Conservation (phyloP, 1,140 invertebrate species). For the Aphidius ervi region DNA sequence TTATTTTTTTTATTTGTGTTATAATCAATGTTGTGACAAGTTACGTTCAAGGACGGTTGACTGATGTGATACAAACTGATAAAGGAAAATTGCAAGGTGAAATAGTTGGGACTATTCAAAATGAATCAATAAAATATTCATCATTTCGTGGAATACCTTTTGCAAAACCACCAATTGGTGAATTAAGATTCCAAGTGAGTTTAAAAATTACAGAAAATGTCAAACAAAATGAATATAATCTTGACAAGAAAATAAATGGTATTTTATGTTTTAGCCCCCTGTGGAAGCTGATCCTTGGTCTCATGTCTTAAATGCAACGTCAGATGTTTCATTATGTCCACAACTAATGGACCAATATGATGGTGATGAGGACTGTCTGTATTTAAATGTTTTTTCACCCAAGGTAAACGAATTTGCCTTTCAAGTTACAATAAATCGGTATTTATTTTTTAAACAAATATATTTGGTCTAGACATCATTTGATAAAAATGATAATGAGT, state of each 20-base stretch:
- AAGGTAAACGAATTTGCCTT: constrained; percentile 18
- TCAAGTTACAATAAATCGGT: not conserved
- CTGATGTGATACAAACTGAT: constrained; percentile 14
- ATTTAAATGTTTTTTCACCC: constrained; percentile 63
- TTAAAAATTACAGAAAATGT: not conserved
- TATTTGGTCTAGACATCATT: not conserved
- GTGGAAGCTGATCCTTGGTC: constrained; percentile 26
- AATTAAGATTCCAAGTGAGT: constrained; percentile 30
- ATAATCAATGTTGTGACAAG: too few relatives aligned
- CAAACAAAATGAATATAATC: not conserved
- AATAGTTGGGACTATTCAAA: constrained; percentile 24
- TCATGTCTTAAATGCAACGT: constrained; percentile 13
- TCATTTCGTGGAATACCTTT: constrained; percentile 40
- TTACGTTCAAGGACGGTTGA: not conserved
- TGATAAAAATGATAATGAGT: not conserved
- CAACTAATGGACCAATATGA: constrained; percentile 9
- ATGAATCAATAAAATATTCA: constrained; percentile 23
- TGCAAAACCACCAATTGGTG: constrained; percentile 29
- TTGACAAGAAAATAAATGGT: not conserved
- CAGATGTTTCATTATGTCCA: constrained; percentile 26
- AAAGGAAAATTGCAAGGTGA: constrained; percentile 24
- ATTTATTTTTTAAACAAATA: not conserved
- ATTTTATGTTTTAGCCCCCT: constrained; percentile 21
- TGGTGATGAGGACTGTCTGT: constrained; percentile 56
- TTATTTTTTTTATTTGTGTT: too few relatives aligned